phyloP scores from a whole-genome alignment of 2,888 invertebrate species.

The Patella depressa region DNA sequence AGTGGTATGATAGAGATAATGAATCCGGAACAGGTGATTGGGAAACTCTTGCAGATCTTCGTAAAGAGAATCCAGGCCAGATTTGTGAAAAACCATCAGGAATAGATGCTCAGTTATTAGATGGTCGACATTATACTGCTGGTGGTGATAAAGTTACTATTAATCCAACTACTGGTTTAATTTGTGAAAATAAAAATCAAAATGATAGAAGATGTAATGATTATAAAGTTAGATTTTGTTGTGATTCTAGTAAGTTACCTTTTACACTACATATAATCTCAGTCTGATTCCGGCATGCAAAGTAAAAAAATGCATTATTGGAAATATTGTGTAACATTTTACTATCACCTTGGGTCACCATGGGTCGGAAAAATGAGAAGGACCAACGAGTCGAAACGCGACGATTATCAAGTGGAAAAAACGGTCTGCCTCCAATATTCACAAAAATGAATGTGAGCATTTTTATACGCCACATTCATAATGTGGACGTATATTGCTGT shows the following conservation, averaged over 20 bases:
- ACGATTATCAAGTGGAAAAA: no score
- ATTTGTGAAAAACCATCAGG: not conserved
- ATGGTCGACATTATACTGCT: not conserved
- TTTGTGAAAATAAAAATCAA: not conserved
- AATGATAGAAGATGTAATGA: not conserved
- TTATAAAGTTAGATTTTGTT: slow-evolving; percentile 11
- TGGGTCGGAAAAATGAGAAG: no score
- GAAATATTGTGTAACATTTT: no score
- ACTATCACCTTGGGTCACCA: no score
- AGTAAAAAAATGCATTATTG: no score
- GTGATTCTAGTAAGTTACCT: not conserved
- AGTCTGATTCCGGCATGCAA: no score
- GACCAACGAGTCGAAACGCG: no score
- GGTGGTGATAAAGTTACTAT: not conserved
- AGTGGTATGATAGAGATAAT: not conserved
- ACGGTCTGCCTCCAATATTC: no score
- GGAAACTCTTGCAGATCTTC: not conserved
- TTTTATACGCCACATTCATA: no score
- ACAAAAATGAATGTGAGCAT: no score
- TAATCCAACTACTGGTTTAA: not conserved
- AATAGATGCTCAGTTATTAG: not conserved
- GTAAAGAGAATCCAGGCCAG: not conserved
- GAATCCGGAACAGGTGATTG: not conserved
- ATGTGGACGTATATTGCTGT: no score
- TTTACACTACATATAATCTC: no score